These are phyloP conservation scores for Scyliorhinus canicula DNA, from an alignment of 2,797 vertebrate genomes.

Conservation along the genomic window DNA sequence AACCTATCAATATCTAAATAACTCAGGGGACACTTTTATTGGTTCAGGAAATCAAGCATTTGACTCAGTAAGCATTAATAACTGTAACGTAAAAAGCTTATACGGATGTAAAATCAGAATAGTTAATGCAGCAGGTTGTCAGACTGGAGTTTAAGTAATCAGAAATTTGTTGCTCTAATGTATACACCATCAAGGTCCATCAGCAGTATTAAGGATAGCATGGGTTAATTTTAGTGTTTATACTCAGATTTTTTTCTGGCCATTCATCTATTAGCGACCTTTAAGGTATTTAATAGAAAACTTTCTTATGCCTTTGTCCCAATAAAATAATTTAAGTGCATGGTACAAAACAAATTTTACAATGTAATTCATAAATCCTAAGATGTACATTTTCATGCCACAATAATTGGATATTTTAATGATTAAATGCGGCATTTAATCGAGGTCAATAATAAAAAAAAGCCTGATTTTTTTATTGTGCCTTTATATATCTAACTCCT, in stretches of 20 bases:
- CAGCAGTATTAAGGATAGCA: not conserved
- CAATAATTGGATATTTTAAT: not conserved
- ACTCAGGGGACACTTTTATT: not conserved
- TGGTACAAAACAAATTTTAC: not conserved
- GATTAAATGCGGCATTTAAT: not conserved
- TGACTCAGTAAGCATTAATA: not conserved
- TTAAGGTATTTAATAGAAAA: not conserved
- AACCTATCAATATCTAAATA: not conserved
- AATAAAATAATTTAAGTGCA: not conserved
- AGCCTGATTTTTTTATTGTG: not conserved
- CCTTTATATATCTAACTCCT: no score
- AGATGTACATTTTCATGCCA: not conserved
- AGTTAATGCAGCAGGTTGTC: not conserved
- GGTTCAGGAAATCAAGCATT: not conserved
- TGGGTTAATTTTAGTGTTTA: conserved; percentile 11
- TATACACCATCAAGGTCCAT: not conserved
- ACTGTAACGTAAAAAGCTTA: not conserved
- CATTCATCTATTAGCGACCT: not conserved
- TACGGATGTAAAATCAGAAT: not conserved
- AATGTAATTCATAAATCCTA: not conserved
- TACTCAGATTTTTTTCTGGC: not conserved
- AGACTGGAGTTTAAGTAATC: not conserved
- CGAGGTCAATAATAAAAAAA: not conserved
- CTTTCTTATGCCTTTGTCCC: not conserved
- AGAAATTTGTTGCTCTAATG: not conserved